Conservation (phyloP, 2,888 invertebrate genomes). For the Pachliopta kotzebuea region DNA sequence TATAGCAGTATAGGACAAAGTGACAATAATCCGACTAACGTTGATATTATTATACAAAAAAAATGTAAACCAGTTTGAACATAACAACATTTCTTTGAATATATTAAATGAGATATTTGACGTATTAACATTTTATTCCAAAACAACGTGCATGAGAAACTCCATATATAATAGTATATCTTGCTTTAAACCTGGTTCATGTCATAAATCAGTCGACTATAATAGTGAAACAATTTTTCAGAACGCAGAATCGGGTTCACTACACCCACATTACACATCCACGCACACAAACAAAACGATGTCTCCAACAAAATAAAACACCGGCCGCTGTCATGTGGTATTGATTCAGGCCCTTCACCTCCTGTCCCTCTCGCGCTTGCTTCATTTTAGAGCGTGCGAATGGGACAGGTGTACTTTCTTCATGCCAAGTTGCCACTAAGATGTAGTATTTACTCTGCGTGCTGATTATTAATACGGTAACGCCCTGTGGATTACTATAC, state of each 20-base stretch:
- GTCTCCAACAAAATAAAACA: conserved; percentile 72
- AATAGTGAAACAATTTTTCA: conserved; percentile 28
- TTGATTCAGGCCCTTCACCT: conserved; percentile 66
- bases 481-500: conserved; percentile 35
- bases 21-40: not conserved
- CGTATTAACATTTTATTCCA: not conserved
- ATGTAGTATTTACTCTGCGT: conserved; percentile 38
- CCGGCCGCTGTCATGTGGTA: conserved; percentile 66
- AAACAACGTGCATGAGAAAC: conserved; percentile 1
- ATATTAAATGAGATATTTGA: not conserved
- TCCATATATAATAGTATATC: not conserved
- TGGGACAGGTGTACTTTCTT: conserved; percentile 35
- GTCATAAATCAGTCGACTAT: conserved; percentile 25
- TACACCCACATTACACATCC: conserved; percentile 14
- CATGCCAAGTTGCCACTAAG: conserved; percentile 32
- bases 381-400: conserved; percentile 19
- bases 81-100: not conserved
- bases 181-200: conserved; percentile 10
- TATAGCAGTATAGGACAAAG: not conserved
- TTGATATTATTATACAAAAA: not conserved
- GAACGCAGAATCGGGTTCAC: conserved; percentile 24
- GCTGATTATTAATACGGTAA: conserved; percentile 40
- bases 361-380: conserved; percentile 46
- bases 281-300: conserved; percentile 38
- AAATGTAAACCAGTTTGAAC: not conserved